Evolutionary conservation across 2,888 invertebrate genomes (phyloP).

Genomic region (Colletes collaris): DNA sequence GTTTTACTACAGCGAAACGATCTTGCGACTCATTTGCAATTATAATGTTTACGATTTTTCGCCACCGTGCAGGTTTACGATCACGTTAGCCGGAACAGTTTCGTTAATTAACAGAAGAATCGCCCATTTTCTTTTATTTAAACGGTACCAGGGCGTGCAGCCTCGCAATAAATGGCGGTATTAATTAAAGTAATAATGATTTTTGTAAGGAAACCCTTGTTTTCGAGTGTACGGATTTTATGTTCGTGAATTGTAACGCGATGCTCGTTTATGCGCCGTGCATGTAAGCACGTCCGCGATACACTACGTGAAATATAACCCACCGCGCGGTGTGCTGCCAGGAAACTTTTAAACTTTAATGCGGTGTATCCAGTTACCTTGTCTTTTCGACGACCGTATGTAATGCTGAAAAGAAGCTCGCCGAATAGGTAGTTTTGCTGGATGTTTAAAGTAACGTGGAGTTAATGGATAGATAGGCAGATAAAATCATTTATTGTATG

Average conservation of each 20-base stretch:
- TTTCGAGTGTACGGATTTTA: slow-evolving; percentile 26
- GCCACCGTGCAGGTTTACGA: slow-evolving; percentile 16
- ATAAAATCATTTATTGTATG: no score
- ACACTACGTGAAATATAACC: slow-evolving; percentile 6
- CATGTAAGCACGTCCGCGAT: slow-evolving; percentile 35
- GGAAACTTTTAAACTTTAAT: slow-evolving; percentile 30
- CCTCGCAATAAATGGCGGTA: slow-evolving; percentile 34
- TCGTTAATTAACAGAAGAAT: slow-evolving; percentile 54
- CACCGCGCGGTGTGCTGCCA: background rate
- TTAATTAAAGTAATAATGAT: slow-evolving; percentile 57
- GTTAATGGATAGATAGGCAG: no score
- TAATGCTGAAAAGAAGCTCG: background rate
- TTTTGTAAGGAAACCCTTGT: slow-evolving; percentile 28
- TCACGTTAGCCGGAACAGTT: slow-evolving; percentile 34
- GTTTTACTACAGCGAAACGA: background rate
- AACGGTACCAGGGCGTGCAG: slow-evolving; percentile 17
- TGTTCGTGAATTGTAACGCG: slow-evolving; percentile 40
- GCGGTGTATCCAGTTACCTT: slow-evolving; percentile 6
- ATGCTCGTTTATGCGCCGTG: slow-evolving; percentile 21
- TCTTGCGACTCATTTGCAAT: slow-evolving; percentile 31
- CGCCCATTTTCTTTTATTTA: slow-evolving; percentile 12
- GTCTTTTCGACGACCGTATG: background rate
- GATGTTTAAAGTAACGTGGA: no score
- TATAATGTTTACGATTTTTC: slow-evolving; percentile 37
- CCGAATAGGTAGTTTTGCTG: background rate